Percentiles rank a stretch among this genome's conserved stretches.
Conservation (phyloP, 2,888 invertebrate species). For the Trachelus iudaicus region DNA sequence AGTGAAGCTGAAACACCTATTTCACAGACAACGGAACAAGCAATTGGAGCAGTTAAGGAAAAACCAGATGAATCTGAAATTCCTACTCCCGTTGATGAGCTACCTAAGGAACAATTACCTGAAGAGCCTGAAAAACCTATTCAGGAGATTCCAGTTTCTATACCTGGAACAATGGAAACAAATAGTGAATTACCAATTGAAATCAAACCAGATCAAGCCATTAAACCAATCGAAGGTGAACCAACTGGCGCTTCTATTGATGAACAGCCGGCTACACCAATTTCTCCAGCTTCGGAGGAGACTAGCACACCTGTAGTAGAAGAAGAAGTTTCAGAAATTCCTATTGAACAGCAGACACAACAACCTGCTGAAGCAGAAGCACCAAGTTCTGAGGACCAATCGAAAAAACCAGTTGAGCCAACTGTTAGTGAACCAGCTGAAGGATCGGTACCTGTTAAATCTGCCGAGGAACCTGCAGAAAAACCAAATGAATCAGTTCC, state of each 20-base stretch:
- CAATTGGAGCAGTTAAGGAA: constrained; percentile 16
- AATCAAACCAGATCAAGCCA: not conserved
- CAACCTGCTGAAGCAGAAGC: constrained; percentile 17
- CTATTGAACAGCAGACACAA: constrained; percentile 20
- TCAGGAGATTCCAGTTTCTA: no score
- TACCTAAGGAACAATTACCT: no score
- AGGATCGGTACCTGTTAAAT: not conserved
- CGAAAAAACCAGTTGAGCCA: constrained; percentile 15
- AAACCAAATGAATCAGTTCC: constrained; percentile 19
- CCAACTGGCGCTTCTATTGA: constrained; percentile 7
- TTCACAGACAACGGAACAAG: constrained; percentile 13
- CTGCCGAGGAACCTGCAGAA: constrained; percentile 25
- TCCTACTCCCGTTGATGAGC: not conserved
- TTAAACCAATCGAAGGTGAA: constrained; percentile 6
- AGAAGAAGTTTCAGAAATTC: not conserved
- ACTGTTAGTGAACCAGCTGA: not conserved
- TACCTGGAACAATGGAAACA: no score
- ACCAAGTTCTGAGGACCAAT: constrained; percentile 8
- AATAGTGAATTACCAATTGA: not conserved
- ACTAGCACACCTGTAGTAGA: not conserved
- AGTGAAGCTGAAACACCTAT: constrained; percentile 19
- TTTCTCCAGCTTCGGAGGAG: constrained; percentile 23
- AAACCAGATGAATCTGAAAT: constrained; percentile 14
- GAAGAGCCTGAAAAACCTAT: no score
- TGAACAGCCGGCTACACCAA: constrained; percentile 9